Base-by-base conservation (phyloP, 1,140 invertebrate species). In the Drosophila bocki region DNA sequence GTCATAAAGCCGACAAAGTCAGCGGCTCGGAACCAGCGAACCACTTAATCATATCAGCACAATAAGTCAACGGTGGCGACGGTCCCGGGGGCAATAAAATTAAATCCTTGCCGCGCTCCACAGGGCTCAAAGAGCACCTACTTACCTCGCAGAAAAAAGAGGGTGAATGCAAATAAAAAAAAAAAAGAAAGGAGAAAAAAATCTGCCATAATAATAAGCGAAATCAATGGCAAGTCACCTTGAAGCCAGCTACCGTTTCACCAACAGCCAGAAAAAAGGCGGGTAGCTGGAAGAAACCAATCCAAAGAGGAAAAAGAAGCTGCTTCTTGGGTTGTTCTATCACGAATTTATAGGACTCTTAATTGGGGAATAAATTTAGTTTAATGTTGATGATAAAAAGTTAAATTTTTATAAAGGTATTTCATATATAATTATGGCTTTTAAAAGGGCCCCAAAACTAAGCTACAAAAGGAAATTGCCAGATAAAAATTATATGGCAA, bases 11-110 rank as follows among this genome's bases (percentile, higher is more conserved):
- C 57, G 22, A 39, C 53, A 39, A 37, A 76, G 42, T 39, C 69
- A 70, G 63, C 51, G 67, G 67, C 45, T 68, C 26, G 35, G 41
- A 72, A 45, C 61, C 71, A 50, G 41, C 54, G 56, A 77, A 67
- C 70, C 85, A 88, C 85, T 87, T 88, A 84, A 88, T 88, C 84
- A 88, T 88, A 84, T 88, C 85, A 90, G 76, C 77, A 90, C 80
- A 90, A 90, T 88, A 88, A 88, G 85, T 84, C 84, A 84, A 72
- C 78, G 42, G 4, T 8, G 39, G 35, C 64, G 51, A 58, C 39
- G 63, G 19, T 56, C 37, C 54, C 51, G 67, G 42, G 56, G 84
- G 80, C 83, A 83, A 88, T 88, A 90, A 88, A 88, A 88, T 88
- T 81, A 88, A 88, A 88, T 88, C 84, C 84, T 88, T 90, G 84